Evolutionary conservation across 2,113 vertebrate genomes (phyloP).

Genomic region (Bos taurus): DNA sequence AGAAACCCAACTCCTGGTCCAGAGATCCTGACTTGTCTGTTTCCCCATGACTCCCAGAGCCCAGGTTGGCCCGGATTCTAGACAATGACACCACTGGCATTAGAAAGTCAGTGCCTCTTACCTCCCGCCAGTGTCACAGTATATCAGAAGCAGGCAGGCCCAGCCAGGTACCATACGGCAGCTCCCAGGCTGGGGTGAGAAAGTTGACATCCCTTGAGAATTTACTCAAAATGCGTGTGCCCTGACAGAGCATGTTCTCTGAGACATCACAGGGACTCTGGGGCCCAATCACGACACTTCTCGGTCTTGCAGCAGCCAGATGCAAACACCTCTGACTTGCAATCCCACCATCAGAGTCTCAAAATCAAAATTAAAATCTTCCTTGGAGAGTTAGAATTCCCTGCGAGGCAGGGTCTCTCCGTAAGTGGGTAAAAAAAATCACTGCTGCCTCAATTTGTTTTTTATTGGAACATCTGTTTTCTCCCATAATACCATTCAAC

Average conservation of each 20-base stretch:
- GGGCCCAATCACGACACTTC: not conserved
- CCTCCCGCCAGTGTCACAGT: not conserved
- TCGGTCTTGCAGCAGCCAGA: not conserved
- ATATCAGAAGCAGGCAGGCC: not conserved
- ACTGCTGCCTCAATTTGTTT: not conserved
- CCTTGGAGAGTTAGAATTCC: not conserved
- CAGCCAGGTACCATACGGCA: not conserved
- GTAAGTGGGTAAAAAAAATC: not conserved
- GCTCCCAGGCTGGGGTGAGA: not conserved
- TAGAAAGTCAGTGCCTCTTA: not conserved
- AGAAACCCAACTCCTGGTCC: not conserved
- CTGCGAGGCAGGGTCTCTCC: not conserved
- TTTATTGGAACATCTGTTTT: not conserved
- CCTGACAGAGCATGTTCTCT: not conserved
- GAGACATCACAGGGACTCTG: not conserved
- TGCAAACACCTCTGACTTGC: not conserved
- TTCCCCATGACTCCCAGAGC: not conserved
- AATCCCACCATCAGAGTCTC: not conserved
- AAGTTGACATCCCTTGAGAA: not conserved
- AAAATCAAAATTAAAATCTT: slow-evolving; percentile 12
- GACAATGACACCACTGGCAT: not conserved
- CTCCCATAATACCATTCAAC: not conserved
- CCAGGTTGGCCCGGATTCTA: not conserved
- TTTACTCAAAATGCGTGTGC: not conserved
- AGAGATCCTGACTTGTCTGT: not conserved